Evolutionary conservation across 2,797 vertebrate genomes (phyloP), one percentile per base, ranked within the genome.

Genomic region (Avahi laniger): DNA sequence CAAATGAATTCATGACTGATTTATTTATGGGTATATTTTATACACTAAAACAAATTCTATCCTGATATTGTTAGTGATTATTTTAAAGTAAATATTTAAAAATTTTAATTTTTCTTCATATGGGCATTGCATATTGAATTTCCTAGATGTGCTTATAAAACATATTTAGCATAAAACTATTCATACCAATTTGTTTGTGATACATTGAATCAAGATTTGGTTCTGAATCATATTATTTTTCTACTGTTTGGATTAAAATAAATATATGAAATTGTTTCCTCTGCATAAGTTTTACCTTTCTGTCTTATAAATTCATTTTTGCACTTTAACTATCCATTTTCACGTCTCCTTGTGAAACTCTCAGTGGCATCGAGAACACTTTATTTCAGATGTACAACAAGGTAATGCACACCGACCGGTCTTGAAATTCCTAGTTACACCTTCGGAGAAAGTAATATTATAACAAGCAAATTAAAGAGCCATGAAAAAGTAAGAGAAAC

Each of bases 401-500:
- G 63, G 70, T 72, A 79, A 69, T 76, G 18, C 46, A 59, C 30
- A 73, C n/a, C 17, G 57, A 69, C 43, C 50, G 41, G 83, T 94
- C 57, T 81, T 90, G 85, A 94, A 93, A 84, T 87, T 95, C 92
- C 85, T 75, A 78, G 93, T 93, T 89, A 83, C 87, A 78, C 50
- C 69, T 96, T 97, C 87, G 89, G 72, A 94, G 52, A 90, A 61
- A 83, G 83, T 48, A 73, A 78, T 94, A 94, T 81, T 94, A 46
- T 96, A 98, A 95, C 82, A 94, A 87, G 91, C 84, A 94, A 97
- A 96, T 92, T 96, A 96, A 97, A 96, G 93, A 93, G 28, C 76
- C 88, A 90, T 88, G 97, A 88, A 93, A 98, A 97, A 96, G 65
- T 73, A 96, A 70, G 63, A 59, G 69, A 97, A 97, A 90, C 89